These are phyloP conservation scores for Ceyx cyanopectus DNA, from an alignment of 2,113 vertebrate species.

Conservation along the genomic window DNA sequence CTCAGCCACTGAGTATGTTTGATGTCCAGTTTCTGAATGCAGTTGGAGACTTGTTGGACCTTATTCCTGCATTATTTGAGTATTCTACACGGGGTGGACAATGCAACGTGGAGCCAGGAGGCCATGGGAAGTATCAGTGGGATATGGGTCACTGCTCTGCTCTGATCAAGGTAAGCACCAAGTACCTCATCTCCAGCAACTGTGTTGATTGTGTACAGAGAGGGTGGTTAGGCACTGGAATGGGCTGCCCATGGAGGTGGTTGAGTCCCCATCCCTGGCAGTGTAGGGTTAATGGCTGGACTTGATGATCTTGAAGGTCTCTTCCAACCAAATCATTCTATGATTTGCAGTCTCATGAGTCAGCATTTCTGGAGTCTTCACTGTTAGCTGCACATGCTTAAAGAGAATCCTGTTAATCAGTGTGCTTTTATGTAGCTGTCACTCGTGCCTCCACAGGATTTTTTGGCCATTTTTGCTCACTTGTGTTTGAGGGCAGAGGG, in stretches of 20 bases:
- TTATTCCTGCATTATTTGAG: constrained; percentile 85
- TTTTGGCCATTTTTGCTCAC: background rate
- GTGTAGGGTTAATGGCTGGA: too few species aligned
- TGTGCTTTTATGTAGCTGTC: background rate
- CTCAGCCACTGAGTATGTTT: constrained; percentile 84
- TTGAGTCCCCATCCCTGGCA: too few species aligned
- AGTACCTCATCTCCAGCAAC: background rate
- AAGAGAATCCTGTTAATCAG: background rate
- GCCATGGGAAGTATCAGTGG: constrained; percentile 68
- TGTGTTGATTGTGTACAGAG: background rate
- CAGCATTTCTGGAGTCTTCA: background rate
- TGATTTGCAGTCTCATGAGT: background rate
- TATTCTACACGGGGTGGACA: background rate
- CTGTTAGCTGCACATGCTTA: background rate
- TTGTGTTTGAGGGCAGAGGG: background rate
- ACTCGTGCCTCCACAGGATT: background rate
- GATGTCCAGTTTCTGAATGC: constrained; percentile 87
- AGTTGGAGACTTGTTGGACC: constrained; percentile 89
- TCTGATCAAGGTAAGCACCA: constrained; percentile 88
- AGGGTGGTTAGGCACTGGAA: too few species aligned
- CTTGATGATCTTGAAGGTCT: too few species aligned
- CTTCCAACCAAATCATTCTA: too few species aligned
- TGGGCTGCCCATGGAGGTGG: too few species aligned
- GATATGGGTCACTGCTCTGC: constrained; percentile 94
- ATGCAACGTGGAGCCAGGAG: background rate